phyloP scores from a whole-genome alignment of 2,888 invertebrate species.

The Acanthosoma haemorrhoidale region DNA sequence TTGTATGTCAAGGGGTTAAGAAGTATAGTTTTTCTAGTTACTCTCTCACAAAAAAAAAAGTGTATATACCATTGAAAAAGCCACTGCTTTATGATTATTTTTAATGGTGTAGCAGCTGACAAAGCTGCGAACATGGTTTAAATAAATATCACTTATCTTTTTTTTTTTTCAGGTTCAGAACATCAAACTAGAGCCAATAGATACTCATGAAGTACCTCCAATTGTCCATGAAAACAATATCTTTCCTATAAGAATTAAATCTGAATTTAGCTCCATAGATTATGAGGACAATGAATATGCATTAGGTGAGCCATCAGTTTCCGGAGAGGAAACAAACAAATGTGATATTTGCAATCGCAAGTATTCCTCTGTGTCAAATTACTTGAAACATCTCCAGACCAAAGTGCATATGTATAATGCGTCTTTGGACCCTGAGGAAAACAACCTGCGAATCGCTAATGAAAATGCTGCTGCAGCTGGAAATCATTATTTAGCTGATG shows the following conservation, averaged over 20 bases:
- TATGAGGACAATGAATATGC: neutral
- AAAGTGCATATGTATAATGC: constrained; percentile 26
- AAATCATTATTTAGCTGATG: neutral
- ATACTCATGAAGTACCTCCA: constrained; percentile 21
- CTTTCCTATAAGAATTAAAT: constrained; percentile 28
- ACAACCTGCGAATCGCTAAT: neutral
- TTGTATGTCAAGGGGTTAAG: too few species aligned
- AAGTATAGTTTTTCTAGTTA: too few species aligned
- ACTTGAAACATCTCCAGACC: constrained; percentile 15
- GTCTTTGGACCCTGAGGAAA: neutral
- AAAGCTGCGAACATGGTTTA: too few species aligned
- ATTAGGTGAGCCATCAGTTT: neutral
- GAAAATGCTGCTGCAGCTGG: neutral
- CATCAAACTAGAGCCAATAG: constrained; percentile 36
- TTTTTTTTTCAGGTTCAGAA: constrained; percentile 30
- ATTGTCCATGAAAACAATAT: neutral
- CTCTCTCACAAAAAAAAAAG: too few species aligned
- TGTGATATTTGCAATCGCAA: constrained; percentile 18
- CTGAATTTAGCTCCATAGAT: constrained; percentile 17
- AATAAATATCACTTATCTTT: too few species aligned
- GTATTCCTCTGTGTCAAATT: constrained; percentile 14
- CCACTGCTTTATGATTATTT: too few species aligned
- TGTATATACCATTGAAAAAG: too few species aligned
- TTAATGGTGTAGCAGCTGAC: too few species aligned
- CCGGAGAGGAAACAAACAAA: neutral